phyloP scores from a whole-genome alignment of 2,113 vertebrate species.

The Ploceus nigricollis region DNA sequence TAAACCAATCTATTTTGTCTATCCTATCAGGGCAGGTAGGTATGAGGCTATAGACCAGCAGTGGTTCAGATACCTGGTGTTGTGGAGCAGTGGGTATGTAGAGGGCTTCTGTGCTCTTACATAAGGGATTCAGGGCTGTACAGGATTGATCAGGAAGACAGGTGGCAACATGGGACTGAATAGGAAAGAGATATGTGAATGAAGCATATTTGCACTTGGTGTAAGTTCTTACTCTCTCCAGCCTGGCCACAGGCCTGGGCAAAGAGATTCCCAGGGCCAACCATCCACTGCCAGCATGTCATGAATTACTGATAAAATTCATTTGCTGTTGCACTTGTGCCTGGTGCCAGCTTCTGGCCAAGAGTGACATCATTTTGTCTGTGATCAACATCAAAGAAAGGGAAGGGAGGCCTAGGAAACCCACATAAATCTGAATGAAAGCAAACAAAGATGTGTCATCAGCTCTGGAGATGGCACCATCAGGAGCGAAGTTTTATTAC shows the following conservation, averaged over 20 bases:
- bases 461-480: not conserved
- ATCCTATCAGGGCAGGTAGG: not conserved
- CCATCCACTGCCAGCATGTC: not conserved
- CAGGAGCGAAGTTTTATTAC: not conserved
- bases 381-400: slow-evolving; percentile 36
- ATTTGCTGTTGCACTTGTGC: not conserved
- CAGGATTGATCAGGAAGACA: not conserved
- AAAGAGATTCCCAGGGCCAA: not conserved
- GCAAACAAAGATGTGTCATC: slow-evolving; percentile 48
- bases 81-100: not conserved
- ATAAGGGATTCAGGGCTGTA: not conserved
- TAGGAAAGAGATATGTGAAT: not conserved
- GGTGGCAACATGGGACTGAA: not conserved
- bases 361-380: slow-evolving; percentile 38
- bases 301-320: slow-evolving; percentile 9
- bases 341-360: not conserved
- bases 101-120: not conserved
- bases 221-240: not conserved
- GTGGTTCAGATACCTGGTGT: not conserved
- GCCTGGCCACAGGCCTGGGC: not conserved
- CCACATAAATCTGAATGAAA: slow-evolving; percentile 29
- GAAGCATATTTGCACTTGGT: not conserved
- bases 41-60: not conserved
- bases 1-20: not conserved
- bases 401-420: slow-evolving; percentile 13